phyloP scores from a whole-genome alignment of 2,888 invertebrate genomes.

The Conistra vaccinii region DNA sequence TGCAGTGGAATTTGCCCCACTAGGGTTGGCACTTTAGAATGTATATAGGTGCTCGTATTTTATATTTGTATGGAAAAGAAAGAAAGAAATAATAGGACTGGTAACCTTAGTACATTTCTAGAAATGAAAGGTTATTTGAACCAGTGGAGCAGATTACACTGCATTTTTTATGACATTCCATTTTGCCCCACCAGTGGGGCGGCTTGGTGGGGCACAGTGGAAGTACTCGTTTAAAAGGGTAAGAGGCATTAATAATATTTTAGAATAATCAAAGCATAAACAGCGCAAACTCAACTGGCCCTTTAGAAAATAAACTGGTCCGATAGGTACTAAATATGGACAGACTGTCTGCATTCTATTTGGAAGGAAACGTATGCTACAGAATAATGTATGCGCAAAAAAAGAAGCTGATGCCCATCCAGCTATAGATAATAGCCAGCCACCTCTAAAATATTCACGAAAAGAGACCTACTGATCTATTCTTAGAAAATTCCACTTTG shows the following conservation, averaged over 20 bases:
- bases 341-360: not conserved
- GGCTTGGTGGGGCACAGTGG: no score
- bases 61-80: no score
- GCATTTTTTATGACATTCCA: no score
- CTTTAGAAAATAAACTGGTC: not conserved
- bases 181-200: no score
- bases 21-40: no score
- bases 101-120: no score
- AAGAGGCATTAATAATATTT: not conserved
- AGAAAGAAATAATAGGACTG: no score
- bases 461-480: slow-evolving; percentile 26
- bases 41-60: no score
- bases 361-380: slow-evolving; percentile 1
- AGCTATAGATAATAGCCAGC: slow-evolving; percentile 19
- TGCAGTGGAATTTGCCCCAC: no score
- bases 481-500: slow-evolving; percentile 5
- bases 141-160: no score
- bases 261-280: not conserved
- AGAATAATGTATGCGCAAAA: slow-evolving; percentile 33
- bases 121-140: no score
- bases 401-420: slow-evolving; percentile 14
- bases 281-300: not conserved
- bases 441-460: slow-evolving; percentile 33
- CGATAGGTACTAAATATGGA: not conserved
- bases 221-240: not conserved